Conservation (phyloP, 1,140 invertebrate species). For the Latrodectus geometricus region DNA sequence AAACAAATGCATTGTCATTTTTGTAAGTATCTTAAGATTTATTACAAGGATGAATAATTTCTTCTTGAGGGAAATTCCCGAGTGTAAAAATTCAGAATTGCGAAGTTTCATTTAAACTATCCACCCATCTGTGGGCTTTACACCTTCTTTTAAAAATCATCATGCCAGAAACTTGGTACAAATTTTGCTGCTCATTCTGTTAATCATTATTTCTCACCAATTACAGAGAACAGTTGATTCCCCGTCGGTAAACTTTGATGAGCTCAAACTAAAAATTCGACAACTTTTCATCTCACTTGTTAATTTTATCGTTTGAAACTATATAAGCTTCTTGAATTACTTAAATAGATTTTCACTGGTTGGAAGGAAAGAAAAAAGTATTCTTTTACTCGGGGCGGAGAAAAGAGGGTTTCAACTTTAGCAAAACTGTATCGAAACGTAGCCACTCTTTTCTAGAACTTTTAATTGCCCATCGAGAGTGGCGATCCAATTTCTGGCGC, state of each 20-base stretch:
- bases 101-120: too few relatives aligned
- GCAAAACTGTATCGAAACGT: not conserved
- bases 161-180: not conserved
- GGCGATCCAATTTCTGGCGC: constrained; percentile 20
- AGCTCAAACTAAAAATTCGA: not conserved
- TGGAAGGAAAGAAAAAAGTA: not conserved
- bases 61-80: too few relatives aligned
- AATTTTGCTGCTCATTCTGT: not conserved
- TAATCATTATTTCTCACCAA: not conserved
- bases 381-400: not conserved
- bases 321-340: not conserved
- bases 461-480: constrained; percentile 21
- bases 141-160: too few relatives aligned
- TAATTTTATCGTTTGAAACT: not conserved
- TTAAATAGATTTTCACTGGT: constrained; percentile 17
- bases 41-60: too few relatives aligned
- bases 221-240: not conserved
- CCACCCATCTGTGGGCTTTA: too few relatives aligned
- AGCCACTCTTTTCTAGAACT: not conserved
- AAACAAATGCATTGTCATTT: too few relatives aligned
- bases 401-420: not conserved
- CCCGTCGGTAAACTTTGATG: not conserved
- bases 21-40: too few relatives aligned
- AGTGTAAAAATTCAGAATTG: too few relatives aligned
- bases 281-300: not conserved